Conservation (phyloP, 2,797 vertebrate genomes). For the Eutrigla gurnardus region DNA sequence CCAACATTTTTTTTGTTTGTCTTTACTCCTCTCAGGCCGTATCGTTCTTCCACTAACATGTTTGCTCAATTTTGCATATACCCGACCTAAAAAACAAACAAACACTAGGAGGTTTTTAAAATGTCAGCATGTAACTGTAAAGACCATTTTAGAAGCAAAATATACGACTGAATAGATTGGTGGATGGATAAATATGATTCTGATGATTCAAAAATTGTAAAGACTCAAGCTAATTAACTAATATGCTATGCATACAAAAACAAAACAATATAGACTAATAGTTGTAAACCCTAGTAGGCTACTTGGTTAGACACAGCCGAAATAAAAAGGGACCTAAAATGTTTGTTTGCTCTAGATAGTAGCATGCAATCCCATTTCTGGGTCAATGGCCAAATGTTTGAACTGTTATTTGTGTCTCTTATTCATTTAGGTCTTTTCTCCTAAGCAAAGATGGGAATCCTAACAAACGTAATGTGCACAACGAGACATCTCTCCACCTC, state of each 20-base stretch:
- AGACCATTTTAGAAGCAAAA: not conserved
- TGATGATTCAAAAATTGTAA: not conserved
- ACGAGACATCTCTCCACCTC: conserved; percentile 96
- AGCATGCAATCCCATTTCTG: not conserved
- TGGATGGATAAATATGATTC: not conserved
- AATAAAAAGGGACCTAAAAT: not conserved
- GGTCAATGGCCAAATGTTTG: not conserved
- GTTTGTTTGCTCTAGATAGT: not conserved
- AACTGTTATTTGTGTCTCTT: conserved; percentile 2
- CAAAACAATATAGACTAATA: not conserved
- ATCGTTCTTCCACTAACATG: conserved; percentile 4
- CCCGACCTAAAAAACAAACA: not conserved
- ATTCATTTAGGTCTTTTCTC: conserved; percentile 90
- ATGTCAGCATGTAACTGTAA: not conserved
- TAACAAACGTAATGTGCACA: conserved; percentile 97
- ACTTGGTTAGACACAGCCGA: not conserved
- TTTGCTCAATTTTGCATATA: conserved; percentile 3
- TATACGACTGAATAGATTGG: not conserved
- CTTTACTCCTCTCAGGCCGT: conserved; percentile 20
- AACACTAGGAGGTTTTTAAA: not conserved
- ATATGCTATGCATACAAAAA: not conserved
- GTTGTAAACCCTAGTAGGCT: not conserved
- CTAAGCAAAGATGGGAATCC: conserved; percentile 97
- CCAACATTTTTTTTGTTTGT: conserved; percentile 42
- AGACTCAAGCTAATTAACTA: not conserved